Evolutionary conservation across 2,888 invertebrate species (phyloP), one percentile per base, ranked within the genome.

Genomic region (Seira sanloemensis): DNA sequence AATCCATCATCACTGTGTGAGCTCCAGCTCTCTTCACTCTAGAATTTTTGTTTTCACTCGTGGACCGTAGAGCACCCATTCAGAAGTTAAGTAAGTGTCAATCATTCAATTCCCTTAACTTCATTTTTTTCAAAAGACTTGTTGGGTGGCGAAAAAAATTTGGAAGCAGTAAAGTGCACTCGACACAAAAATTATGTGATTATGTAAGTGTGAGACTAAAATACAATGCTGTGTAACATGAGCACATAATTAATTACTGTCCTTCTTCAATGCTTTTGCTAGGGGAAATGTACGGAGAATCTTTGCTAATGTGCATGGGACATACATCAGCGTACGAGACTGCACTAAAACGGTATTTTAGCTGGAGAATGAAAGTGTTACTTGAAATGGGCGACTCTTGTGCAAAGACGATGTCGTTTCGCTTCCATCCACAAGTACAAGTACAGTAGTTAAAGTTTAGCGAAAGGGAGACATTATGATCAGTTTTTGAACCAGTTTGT

Each of bases 101-200:
- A 78, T 83, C 83, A 83, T 83, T 78, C 74, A 83, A 83, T 83
- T 83, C 69, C 74, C 69, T 72, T 77, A 82, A 82, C 82, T 74
- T 83, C 69, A 74, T 83, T 58, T 58, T 37, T 37, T 58, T 9
- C 18, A 58, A 16, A 2, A 9, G 9, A 18, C 58, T 58, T 7
- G 5, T 58, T 58, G 58, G 5, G 58, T 58, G 58, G 58, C 58
- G n/a, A 58, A 58, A 58, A 58, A 9, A n/a, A n/a, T n/a, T 81
- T 81, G 46, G 71, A 81, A 76, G 71, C 62, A 69, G 62, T 54
- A 73, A 82, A 72, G 82, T 82, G 82, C 77, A 77, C 77, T 77
- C 65, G 26, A 72, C 54, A 9, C 75, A 58, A 58, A 58, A 58
- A 58, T 9, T 2, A 58, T n/a, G 58, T 58, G 58, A 16, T 9